These are phyloP conservation scores for Megaptera novaeangliae DNA, from an alignment of 2,113 vertebrate genomes.

Conservation along the genomic window DNA sequence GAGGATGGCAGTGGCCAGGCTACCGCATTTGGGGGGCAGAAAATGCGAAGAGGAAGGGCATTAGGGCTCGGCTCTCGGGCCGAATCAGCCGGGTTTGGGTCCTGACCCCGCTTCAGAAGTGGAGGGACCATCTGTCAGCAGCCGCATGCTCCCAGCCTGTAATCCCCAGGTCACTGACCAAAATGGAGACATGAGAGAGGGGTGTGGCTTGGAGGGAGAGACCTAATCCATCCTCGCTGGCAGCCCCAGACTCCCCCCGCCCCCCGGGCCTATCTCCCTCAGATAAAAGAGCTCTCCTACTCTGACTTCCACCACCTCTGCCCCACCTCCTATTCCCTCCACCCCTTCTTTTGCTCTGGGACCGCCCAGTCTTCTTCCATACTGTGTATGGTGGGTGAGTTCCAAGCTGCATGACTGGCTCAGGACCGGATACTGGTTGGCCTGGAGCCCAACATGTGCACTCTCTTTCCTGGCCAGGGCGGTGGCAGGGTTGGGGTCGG, in stretches of 20 bases:
- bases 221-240: not conserved
- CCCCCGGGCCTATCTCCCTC: not conserved
- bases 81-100: not conserved
- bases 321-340: too few species aligned
- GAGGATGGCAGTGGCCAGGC: not conserved
- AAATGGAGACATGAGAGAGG: not conserved
- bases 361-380: not conserved
- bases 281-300: not conserved
- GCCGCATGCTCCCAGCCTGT: not conserved
- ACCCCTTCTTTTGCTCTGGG: not conserved
- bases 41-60: not conserved
- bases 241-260: not conserved
- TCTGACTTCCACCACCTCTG: not conserved
- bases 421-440: not conserved
- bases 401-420: not conserved
- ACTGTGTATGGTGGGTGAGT: not conserved
- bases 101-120: not conserved
- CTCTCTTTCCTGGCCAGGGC: not conserved
- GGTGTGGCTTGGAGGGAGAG: not conserved
- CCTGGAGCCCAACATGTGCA: not conserved
- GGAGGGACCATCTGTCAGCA: not conserved
- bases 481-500: not conserved
- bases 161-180: not conserved
- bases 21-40: rapidly evolving
- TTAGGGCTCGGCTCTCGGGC: not conserved